Evolutionary conservation across 1,140 invertebrate genomes (phyloP).

Genomic region (Neomicropteryx cornuta): DNA sequence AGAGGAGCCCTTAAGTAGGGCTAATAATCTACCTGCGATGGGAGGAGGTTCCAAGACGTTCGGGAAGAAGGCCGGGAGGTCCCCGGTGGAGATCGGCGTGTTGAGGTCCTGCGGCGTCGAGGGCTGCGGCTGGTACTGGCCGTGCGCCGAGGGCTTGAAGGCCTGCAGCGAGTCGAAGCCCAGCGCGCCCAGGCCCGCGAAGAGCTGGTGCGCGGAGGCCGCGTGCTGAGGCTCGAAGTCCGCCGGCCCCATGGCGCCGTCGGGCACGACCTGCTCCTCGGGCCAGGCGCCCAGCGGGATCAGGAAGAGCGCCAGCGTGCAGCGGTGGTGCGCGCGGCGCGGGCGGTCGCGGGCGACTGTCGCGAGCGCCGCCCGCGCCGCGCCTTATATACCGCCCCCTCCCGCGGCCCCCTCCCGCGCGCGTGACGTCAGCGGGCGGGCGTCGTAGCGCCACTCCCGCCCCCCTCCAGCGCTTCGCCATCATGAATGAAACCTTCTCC

Average conservation of each 20-base stretch:
- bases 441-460: slow-evolving; percentile 8
- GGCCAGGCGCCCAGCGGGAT: slow-evolving; percentile 38
- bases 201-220: slow-evolving; percentile 31
- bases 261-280: slow-evolving; percentile 41
- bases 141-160: slow-evolving; percentile 68
- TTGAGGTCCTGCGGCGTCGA: slow-evolving; percentile 42
- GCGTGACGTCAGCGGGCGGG: slow-evolving; percentile 32
- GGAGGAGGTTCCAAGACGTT: slow-evolving; percentile 68
- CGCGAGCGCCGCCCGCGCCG: slow-evolving; percentile 35
- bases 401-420: slow-evolving; percentile 22
- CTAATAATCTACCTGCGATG: slow-evolving; percentile 82
- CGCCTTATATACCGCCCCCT: slow-evolving; percentile 39
- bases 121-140: slow-evolving; percentile 59
- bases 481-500: no score
- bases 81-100: slow-evolving; percentile 32
- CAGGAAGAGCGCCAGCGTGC: slow-evolving; percentile 37
- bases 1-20: no score
- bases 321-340: slow-evolving; percentile 22
- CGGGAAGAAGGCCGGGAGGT: slow-evolving; percentile 36
- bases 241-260: slow-evolving; percentile 28
- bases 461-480: slow-evolving; percentile 3
- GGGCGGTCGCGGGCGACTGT: slow-evolving; percentile 36
- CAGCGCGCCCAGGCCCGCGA: slow-evolving; percentile 28
- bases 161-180: slow-evolving; percentile 41
- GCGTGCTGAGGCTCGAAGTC: slow-evolving; percentile 26